Percentiles rank a stretch among this genome's conserved stretches.
Conservation (phyloP, 2,797 vertebrate species). For the Myotis findleyi region DNA sequence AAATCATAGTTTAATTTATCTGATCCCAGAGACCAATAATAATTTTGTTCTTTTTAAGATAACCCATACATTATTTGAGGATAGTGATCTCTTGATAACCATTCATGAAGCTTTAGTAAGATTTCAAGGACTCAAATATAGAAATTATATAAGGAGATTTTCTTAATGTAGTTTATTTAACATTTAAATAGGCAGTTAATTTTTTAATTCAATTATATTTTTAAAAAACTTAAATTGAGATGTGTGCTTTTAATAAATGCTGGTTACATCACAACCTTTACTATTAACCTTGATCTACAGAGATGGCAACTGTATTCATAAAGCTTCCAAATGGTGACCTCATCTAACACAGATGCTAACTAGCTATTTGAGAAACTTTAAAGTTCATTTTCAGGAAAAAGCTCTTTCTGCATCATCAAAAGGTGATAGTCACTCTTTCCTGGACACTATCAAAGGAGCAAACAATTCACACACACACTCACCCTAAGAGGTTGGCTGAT, state of each 20-base stretch:
- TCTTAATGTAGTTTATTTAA: conserved; percentile 3
- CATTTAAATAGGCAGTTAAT: neutral
- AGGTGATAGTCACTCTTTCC: neutral
- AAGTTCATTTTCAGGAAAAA: neutral
- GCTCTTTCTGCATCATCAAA: neutral
- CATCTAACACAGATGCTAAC: neutral
- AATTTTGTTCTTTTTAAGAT: neutral
- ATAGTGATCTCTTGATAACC: neutral
- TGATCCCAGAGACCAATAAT: neutral
- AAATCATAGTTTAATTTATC: neutral
- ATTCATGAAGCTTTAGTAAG: neutral
- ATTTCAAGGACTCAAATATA: neutral
- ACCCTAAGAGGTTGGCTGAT: neutral
- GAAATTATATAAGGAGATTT: neutral
- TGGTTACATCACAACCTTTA: neutral
- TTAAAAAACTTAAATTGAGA: neutral
- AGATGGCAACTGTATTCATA: neutral
- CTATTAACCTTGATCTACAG: neutral
- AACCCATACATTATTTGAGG: neutral
- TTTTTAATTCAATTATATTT: neutral
- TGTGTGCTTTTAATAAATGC: neutral
- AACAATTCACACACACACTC: neutral
- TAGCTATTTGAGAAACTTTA: conserved; percentile 14
- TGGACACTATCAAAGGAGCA: neutral
- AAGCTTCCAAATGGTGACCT: conserved; percentile 4